phyloP scores from a whole-genome alignment of 2,113 vertebrate species.

The Tenrec ecaudatus region DNA sequence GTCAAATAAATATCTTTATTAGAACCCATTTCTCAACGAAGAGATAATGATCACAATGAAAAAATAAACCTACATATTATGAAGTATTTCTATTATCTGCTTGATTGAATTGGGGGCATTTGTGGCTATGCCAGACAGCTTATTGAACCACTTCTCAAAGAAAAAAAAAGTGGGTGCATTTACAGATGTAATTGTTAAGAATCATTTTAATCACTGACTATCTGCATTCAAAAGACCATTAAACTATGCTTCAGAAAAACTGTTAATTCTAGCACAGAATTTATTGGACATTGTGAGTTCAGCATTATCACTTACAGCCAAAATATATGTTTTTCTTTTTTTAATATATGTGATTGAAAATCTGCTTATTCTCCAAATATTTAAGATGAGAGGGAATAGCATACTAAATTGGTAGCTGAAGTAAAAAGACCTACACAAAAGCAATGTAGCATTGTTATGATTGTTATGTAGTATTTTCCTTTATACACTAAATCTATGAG shows the following conservation, averaged over 20 bases:
- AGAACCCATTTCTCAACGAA: conserved; percentile 74
- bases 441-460: neutral
- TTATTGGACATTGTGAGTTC: neutral
- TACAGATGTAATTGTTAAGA: conserved; percentile 20
- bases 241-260: conserved; percentile 46
- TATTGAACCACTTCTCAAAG: conserved; percentile 64
- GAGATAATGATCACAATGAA: conserved; percentile 70
- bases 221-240: conserved; percentile 52
- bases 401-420: neutral
- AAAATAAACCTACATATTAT: conserved; percentile 69
- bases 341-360: neutral
- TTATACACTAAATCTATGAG: conserved; percentile 59
- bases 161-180: neutral
- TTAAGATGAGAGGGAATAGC: conserved; percentile 9
- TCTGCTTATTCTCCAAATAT: conserved; percentile 38
- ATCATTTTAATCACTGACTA: conserved; percentile 60
- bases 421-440: conserved; percentile 3
- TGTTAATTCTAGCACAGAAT: neutral
- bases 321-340: neutral
- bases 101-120: conserved; percentile 75
- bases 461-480: conserved; percentile 31
- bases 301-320: neutral
- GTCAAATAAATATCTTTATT: conserved; percentile 75
- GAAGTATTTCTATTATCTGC: conserved; percentile 54
- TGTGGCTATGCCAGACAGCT: conserved; percentile 36